Percentiles rank a stretch among this genome's conserved stretches.
phyloP scores from a whole-genome alignment of 2,888 invertebrate species.

The Hypolimnas misippus region DNA sequence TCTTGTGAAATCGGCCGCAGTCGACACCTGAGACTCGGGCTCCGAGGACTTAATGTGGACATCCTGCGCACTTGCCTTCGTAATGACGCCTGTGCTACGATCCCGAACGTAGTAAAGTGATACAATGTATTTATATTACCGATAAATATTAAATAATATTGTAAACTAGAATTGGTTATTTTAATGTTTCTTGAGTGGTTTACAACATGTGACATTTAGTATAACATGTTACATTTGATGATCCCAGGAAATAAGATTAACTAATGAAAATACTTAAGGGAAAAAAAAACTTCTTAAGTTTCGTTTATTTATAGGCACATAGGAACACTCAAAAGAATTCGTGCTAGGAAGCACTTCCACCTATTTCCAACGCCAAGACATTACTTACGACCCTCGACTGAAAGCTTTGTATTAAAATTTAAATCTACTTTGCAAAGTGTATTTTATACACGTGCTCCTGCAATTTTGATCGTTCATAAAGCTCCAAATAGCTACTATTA shows the following conservation, averaged over 20 bases:
- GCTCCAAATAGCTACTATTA: constrained; percentile 79
- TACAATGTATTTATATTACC: background rate
- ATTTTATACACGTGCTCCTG: constrained; percentile 83
- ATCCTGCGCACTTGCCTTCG: constrained; percentile 47
- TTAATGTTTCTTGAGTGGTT: too few species aligned
- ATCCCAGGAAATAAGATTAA: background rate
- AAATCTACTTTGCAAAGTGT: constrained; percentile 84
- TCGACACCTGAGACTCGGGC: constrained; percentile 80
- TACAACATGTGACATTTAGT: too few species aligned
- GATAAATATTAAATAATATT: too few species aligned
- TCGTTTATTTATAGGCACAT: constrained; percentile 18
- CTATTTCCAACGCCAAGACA: constrained; percentile 75
- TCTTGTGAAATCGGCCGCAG: constrained; percentile 83
- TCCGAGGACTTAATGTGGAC: constrained; percentile 63
- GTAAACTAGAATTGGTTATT: too few species aligned
- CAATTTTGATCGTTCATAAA: constrained; percentile 84
- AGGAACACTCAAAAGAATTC: constrained; percentile 29
- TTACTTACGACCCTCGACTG: constrained; percentile 80
- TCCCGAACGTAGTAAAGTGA: background rate
- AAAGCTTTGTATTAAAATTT: constrained; percentile 84
- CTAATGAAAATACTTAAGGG: background rate
- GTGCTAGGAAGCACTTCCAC: constrained; percentile 59
- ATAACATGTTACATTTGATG: background rate
- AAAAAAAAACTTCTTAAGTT: background rate
- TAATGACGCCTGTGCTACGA: background rate